Evolutionary conservation across 1,140 invertebrate genomes (phyloP).

Genomic region (Bombus waltoni): DNA sequence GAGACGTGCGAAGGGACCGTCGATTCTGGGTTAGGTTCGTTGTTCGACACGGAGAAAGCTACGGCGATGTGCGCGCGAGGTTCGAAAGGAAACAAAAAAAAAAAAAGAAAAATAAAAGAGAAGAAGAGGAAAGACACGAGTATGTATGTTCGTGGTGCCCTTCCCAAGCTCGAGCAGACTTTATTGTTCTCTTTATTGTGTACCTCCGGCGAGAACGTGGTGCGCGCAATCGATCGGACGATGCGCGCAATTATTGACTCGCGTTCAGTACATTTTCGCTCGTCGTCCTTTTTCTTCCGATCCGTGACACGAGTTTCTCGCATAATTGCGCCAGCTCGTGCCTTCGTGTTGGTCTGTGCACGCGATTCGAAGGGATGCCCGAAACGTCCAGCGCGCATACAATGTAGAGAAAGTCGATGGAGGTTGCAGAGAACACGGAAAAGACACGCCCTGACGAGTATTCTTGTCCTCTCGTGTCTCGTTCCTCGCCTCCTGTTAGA

Average conservation of each 20-base stretch:
- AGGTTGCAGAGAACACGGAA: conserved; percentile 69
- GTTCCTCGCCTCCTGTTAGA: neutral
- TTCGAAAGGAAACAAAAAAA: neutral
- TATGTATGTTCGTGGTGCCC: neutral
- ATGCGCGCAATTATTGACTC: conserved; percentile 18
- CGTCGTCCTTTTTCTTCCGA: neutral
- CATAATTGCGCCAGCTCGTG: conserved; percentile 10
- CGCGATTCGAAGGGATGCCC: conserved; percentile 33
- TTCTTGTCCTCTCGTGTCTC: conserved; percentile 67
- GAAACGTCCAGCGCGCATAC: conserved; percentile 68
- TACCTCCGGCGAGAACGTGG: neutral
- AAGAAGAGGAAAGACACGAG: neutral
- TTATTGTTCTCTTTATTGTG: neutral
- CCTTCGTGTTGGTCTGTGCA: neutral
- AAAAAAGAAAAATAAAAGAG: neutral
- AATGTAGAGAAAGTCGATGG: conserved; percentile 67
- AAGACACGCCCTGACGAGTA: conserved; percentile 73
- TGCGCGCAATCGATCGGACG: conserved; percentile 8
- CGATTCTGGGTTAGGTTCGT: neutral
- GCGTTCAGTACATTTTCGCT: conserved; percentile 8
- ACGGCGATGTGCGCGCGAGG: too few species aligned
- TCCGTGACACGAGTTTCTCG: conserved; percentile 27
- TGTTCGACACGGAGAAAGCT: neutral
- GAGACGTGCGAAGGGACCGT: conserved; percentile 20
- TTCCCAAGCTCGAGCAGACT: neutral